Percentiles rank a stretch among this genome's conserved stretches.
These are phyloP conservation scores for Eulithis testata DNA, from an alignment of 2,888 invertebrate species.

Conservation along the genomic window DNA sequence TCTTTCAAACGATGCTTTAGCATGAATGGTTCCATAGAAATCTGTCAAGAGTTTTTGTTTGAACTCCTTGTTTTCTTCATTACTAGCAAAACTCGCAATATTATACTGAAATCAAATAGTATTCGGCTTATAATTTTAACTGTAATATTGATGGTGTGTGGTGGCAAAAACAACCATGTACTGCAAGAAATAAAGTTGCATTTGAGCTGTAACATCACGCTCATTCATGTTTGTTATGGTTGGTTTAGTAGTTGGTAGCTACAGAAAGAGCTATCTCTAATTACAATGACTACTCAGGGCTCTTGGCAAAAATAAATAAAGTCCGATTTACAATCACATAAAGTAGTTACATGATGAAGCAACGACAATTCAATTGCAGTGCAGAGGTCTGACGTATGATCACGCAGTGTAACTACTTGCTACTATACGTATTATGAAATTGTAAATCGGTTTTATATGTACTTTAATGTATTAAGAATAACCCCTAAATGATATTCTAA, in stretches of 20 bases:
- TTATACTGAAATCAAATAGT: too few species aligned
- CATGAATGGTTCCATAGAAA: too few species aligned
- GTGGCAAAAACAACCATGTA: slow-evolving; percentile 1
- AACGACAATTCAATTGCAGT: too few species aligned
- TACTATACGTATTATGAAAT: too few species aligned
- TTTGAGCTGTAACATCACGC: slow-evolving; percentile 5
- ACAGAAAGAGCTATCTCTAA: slow-evolving; percentile 7
- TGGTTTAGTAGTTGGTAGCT: not conserved
- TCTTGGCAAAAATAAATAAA: slow-evolving; percentile 9
- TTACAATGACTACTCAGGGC: slow-evolving; percentile 13
- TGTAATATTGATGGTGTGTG: not conserved
- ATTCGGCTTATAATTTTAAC: too few species aligned
- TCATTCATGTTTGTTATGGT: slow-evolving; percentile 5
- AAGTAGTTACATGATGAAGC: too few species aligned
- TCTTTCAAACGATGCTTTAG: too few species aligned
- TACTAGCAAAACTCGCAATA: too few species aligned
- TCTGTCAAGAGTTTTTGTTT: too few species aligned
- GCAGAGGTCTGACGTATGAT: too few species aligned
- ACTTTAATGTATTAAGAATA: slow-evolving; percentile 5
- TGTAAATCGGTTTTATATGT: not conserved
- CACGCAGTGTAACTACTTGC: too few species aligned
- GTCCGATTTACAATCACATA: not conserved
- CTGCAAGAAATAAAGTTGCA: not conserved
- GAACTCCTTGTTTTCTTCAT: too few species aligned
- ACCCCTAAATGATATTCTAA: slow-evolving; percentile 11